Percentiles rank a stretch among this genome's conserved stretches.
Evolutionary conservation across 1,140 invertebrate species (phyloP).

Genomic region (Aphaenogaster floridana): DNA sequence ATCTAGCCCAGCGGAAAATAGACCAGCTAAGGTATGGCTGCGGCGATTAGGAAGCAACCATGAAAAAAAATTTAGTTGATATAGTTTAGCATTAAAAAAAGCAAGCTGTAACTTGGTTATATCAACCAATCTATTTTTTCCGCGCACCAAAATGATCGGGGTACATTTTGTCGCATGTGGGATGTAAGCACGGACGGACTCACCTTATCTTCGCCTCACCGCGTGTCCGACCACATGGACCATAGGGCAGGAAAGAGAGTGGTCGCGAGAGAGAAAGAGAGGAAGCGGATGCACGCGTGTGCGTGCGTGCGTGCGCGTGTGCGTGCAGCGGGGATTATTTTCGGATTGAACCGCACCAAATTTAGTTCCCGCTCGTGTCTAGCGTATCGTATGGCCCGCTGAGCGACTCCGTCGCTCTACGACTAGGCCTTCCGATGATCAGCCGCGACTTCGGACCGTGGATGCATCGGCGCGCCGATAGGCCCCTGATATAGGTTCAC

Average conservation of each 20-base stretch:
- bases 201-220: slow-evolving; percentile 74
- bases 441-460: slow-evolving; percentile 39
- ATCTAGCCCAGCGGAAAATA: neutral
- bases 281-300: slow-evolving; percentile 44
- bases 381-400: slow-evolving; percentile 83
- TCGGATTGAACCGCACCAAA: slow-evolving; percentile 84
- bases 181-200: slow-evolving; percentile 59
- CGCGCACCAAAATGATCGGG: neutral
- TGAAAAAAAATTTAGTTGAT: too few relatives aligned
- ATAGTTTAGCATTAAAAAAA: too few relatives aligned
- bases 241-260: slow-evolving; percentile 56
- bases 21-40: too few relatives aligned
- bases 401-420: slow-evolving; percentile 59
- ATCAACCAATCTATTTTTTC: too few relatives aligned
- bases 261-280: slow-evolving; percentile 15
- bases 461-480: slow-evolving; percentile 34
- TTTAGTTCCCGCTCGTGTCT: slow-evolving; percentile 83
- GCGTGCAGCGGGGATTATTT: slow-evolving; percentile 79
- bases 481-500: slow-evolving; percentile 4
- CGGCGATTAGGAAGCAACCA: neutral
- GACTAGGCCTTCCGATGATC: slow-evolving; percentile 67
- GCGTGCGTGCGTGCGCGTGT: neutral
- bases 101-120: too few relatives aligned
- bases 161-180: slow-evolving; percentile 18
- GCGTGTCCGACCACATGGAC: slow-evolving; percentile 72